Evolutionary conservation across 2,888 invertebrate genomes (phyloP), one percentile per base, ranked within the genome.

Genomic region (Selenia dentaria): DNA sequence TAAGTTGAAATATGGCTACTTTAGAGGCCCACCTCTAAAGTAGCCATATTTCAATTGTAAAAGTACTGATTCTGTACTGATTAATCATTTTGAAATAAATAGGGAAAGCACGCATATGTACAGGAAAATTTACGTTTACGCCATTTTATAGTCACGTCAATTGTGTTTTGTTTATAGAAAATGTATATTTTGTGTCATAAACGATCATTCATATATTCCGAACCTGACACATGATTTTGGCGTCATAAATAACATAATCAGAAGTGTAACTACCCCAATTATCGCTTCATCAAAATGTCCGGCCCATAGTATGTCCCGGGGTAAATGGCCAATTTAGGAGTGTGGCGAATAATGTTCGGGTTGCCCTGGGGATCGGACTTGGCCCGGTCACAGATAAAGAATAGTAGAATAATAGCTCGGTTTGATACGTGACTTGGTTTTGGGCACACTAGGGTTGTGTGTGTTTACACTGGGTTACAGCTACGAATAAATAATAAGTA

Each of bases 311-410:
- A 16, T 24, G 39, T 31, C 16, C 38, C 28, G 20, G 25, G 31
- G 39, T 39, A 39, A 39, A 39, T 39, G 39, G 39, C 39, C 39
- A 39, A 39, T 39, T 39, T 32, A 20, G 31, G 25, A 31, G 32
- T 31, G 39, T 25, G 39, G 16, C 39, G 39, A 39, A 16, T 39
- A 32, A 39, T 39, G 39, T 32, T n/a, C 16, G 25, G 28, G 13
- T 8, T 25, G 12, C 39, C 39, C 32, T 11, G n/a, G 12, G 39
- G 39, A 32, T 16, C 10, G 39, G 39, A 32, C 32, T 29, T 25
- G 16, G 11, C 6, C 5, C 11, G 14, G 22, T 39, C 31, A 25
- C 16, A 8, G 11, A 25, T 32, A 25, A 16, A 26, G 22, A 22
- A 8, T 8, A 22, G 22, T 22, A 8, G 22, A 22, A 22, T 34